Conservation (phyloP, 1,140 invertebrate species). For the Holotrichia oblita region DNA sequence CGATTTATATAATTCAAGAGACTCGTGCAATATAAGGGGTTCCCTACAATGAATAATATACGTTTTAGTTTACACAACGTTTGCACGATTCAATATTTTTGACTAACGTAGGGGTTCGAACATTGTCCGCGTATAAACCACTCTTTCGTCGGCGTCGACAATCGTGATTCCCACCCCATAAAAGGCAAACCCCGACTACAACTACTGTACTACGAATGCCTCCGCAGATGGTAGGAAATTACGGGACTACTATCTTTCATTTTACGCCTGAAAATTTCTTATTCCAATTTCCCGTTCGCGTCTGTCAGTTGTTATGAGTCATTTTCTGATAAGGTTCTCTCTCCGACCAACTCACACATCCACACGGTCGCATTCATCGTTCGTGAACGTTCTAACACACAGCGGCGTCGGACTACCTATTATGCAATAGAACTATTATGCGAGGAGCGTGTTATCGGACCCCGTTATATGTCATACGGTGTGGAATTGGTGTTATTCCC, state of each 20-base stretch:
- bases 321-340: slow-evolving; percentile 62
- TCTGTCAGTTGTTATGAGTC: slow-evolving; percentile 65
- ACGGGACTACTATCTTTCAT: slow-evolving; percentile 64
- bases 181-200: slow-evolving; percentile 25
- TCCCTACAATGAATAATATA: no score
- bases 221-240: slow-evolving; percentile 59
- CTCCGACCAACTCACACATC: slow-evolving; percentile 1
- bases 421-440: slow-evolving; percentile 54
- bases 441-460: slow-evolving; percentile 57
- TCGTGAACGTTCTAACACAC: slow-evolving; percentile 35
- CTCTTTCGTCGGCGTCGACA: not conserved
- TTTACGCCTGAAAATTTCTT: slow-evolving; percentile 66
- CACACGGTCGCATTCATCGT: not conserved
- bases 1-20: no score
- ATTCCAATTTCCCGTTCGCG: slow-evolving; percentile 66
- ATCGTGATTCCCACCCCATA: not conserved
- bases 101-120: not conserved
- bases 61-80: not conserved
- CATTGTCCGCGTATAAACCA: not conserved
- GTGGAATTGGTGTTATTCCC: slow-evolving; percentile 55
- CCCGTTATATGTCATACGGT: slow-evolving; percentile 61
- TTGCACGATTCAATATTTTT: not conserved
- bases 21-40: no score
- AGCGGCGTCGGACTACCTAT: slow-evolving; percentile 53
- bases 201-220: slow-evolving; percentile 44